phyloP scores from a whole-genome alignment of 2,888 invertebrate species.

The Epirrhoe tristata region DNA sequence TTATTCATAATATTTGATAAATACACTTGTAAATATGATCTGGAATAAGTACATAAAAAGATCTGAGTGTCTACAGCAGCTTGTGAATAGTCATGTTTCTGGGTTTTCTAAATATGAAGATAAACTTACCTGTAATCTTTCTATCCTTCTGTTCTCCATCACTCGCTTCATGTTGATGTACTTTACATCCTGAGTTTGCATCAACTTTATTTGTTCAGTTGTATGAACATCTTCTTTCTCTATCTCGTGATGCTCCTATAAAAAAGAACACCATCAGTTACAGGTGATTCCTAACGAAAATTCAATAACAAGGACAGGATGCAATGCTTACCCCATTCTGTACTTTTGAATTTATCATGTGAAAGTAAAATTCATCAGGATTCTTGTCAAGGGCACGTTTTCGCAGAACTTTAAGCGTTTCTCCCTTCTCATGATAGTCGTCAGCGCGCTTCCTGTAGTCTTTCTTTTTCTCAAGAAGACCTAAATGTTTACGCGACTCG shows the following conservation, averaged over 20 bases:
- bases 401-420: slow-evolving; percentile 91
- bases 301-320: background rate
- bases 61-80: too few relatives aligned
- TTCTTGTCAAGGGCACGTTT: slow-evolving; percentile 96
- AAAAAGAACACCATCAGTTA: slow-evolving; percentile 9
- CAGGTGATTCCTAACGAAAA: background rate
- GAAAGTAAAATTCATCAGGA: slow-evolving; percentile 99
- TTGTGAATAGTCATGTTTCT: too few relatives aligned
- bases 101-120: too few relatives aligned
- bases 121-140: slow-evolving; percentile 72
- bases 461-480: slow-evolving; percentile 94
- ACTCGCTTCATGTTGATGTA: slow-evolving; percentile 95
- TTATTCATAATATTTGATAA: too few relatives aligned
- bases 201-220: slow-evolving; percentile 93
- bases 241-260: slow-evolving; percentile 87
- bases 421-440: slow-evolving; percentile 93
- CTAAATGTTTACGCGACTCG: slow-evolving; percentile 90
- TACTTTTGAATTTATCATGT: slow-evolving; percentile 96
- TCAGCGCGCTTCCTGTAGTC: slow-evolving; percentile 92
- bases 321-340: slow-evolving; percentile 78
- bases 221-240: slow-evolving; percentile 90
- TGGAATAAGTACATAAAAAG: too few relatives aligned
- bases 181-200: slow-evolving; percentile 96
- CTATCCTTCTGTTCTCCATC: slow-evolving; percentile 90
- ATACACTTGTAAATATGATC: too few relatives aligned